phyloP scores from a whole-genome alignment of 1,140 invertebrate genomes.

The Pseudobourletiella spinata region DNA sequence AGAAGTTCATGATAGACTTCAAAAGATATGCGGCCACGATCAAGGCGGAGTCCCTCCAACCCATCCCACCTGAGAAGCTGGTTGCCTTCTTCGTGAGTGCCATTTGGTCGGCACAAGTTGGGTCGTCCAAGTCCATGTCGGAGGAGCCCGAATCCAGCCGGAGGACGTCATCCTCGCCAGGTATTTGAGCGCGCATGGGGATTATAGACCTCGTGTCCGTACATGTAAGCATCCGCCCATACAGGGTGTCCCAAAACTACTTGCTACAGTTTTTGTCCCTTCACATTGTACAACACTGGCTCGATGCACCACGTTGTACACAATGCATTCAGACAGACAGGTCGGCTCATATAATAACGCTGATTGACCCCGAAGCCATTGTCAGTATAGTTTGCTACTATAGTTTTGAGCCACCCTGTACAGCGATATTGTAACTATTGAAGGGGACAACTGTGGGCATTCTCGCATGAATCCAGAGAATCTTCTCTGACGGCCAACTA shows the following conservation, averaged over 20 bases:
- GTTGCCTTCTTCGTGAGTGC: background rate
- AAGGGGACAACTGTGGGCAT: background rate
- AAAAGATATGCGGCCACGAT: background rate
- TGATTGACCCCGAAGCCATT: no score
- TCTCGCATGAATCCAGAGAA: background rate
- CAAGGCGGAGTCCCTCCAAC: background rate
- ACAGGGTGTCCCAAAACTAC: background rate
- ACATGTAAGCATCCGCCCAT: no score
- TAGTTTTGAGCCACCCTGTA: no score
- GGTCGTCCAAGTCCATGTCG: background rate
- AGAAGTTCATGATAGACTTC: background rate
- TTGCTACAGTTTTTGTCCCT: background rate
- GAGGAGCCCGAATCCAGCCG: background rate
- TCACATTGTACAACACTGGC: background rate
- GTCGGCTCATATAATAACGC: no score
- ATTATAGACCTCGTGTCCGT: no score
- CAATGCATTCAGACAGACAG: no score
- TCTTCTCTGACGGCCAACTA: background rate
- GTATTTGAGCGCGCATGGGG: no score
- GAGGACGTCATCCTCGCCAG: no score
- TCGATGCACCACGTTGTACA: no score
- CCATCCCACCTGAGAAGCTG: background rate
- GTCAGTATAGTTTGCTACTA: no score
- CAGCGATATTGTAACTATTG: background rate
- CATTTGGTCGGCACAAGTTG: background rate